Evolutionary conservation across 1,140 invertebrate genomes (phyloP).

Genomic region (Nomia melanderi): DNA sequence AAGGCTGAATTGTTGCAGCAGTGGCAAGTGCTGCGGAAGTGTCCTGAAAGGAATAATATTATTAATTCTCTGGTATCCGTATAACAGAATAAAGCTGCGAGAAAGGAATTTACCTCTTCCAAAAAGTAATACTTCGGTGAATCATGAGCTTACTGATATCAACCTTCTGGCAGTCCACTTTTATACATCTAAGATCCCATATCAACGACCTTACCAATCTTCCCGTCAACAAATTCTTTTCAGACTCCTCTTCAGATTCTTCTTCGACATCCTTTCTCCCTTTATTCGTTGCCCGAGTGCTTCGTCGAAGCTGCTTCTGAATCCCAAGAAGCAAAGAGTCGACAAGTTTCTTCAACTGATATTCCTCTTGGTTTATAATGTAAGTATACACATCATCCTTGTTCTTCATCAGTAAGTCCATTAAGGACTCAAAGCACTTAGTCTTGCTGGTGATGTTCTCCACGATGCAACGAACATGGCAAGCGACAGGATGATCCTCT

Average conservation of each 20-base stretch:
- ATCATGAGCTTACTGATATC: too few relatives aligned
- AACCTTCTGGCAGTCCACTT: too few relatives aligned
- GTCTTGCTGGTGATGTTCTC: conserved; percentile 57
- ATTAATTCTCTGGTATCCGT: too few relatives aligned
- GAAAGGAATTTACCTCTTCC: conserved; percentile 48
- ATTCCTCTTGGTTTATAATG: too few relatives aligned
- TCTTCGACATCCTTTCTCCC: too few relatives aligned
- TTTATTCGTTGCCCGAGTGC: conserved; percentile 55
- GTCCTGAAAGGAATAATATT: conserved; percentile 45
- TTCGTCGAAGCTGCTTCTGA: conserved; percentile 88
- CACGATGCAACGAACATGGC: conserved; percentile 66
- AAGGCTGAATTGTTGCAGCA: conserved; percentile 90
- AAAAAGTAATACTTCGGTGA: too few relatives aligned
- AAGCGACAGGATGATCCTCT: conserved; percentile 70
- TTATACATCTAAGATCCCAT: too few relatives aligned
- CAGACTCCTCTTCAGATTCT: conserved; percentile 77
- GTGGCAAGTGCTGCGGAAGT: conserved; percentile 81
- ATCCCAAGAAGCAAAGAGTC: conserved; percentile 84
- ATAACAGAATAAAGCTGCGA: too few relatives aligned
- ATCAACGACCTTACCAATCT: conserved; percentile 84
- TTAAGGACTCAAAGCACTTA: conserved; percentile 40
- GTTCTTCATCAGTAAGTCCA: not conserved
- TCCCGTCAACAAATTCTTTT: conserved; percentile 81
- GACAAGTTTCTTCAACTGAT: conserved; percentile 76
- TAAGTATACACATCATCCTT: conserved; percentile 24